Conservation (phyloP, 2,113 vertebrate genomes). For the Petaurus breviceps region DNA sequence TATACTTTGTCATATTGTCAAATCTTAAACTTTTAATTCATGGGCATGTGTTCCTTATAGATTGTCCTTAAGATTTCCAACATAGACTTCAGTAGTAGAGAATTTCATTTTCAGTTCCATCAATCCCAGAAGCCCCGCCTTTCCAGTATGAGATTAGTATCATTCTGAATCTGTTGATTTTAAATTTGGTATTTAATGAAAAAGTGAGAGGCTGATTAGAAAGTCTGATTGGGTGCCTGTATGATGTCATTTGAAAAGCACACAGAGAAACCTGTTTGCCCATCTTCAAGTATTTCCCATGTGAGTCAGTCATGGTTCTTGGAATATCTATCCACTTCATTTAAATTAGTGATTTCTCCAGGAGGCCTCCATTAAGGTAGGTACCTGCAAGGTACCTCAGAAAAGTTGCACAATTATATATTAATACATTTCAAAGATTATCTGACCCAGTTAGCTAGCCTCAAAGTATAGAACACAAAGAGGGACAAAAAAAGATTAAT, state of each 20-base stretch:
- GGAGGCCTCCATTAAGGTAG: background rate
- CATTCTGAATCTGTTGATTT: background rate
- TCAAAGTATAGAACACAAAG: background rate
- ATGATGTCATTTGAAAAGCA: background rate
- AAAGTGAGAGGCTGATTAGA: background rate
- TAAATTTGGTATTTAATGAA: background rate
- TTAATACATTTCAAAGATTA: background rate
- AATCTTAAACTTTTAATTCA: background rate
- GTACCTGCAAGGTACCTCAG: background rate
- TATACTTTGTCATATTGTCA: background rate
- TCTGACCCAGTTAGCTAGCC: background rate
- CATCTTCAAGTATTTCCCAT: background rate
- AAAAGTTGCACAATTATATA: background rate
- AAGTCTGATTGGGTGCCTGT: background rate
- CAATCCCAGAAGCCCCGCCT: background rate
- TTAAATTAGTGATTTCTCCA: background rate
- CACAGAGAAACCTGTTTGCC: background rate
- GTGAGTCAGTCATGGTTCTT: background rate
- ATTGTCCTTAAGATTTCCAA: background rate
- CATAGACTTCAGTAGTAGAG: background rate
- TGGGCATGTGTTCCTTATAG: background rate
- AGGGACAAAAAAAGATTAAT: background rate
- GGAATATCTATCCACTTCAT: background rate
- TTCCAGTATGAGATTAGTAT: background rate
- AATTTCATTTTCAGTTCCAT: background rate